Evolutionary conservation across 2,888 invertebrate genomes (phyloP).

Genomic region (Nephrotoma guestfalica): DNA sequence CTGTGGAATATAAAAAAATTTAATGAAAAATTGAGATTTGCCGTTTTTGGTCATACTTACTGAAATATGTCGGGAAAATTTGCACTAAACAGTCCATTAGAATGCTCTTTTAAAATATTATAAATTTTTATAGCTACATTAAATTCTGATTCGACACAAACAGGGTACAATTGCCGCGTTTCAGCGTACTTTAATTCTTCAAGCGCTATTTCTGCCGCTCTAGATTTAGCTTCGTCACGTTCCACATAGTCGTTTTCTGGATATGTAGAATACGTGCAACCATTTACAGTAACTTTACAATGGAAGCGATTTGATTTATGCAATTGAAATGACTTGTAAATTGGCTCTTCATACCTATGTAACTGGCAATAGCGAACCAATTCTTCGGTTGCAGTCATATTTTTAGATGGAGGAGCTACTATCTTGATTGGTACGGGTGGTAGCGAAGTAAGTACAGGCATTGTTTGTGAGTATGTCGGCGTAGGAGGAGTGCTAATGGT

Average conservation of each 20-base stretch:
- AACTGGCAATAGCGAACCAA: constrained; percentile 20
- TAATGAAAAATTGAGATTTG: neutral
- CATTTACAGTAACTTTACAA: constrained; percentile 24
- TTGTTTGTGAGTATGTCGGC: neutral
- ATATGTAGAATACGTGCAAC: constrained; percentile 23
- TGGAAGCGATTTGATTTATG: constrained; percentile 18
- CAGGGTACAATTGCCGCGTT: constrained; percentile 18
- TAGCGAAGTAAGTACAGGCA: neutral
- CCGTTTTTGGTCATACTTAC: neutral
- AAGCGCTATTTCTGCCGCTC: constrained; percentile 23
- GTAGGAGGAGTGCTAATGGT: neutral
- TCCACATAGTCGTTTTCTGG: constrained; percentile 22
- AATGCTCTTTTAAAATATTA: constrained; percentile 28
- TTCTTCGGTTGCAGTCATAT: neutral
- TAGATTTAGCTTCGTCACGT: constrained; percentile 20
- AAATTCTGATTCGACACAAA: constrained; percentile 20
- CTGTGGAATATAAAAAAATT: constrained; percentile 27
- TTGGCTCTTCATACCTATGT: constrained; percentile 17
- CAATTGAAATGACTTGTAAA: constrained; percentile 18
- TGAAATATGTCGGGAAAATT: constrained; percentile 41
- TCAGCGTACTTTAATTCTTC: constrained; percentile 20
- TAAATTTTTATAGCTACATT: constrained; percentile 24
- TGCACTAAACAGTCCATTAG: constrained; percentile 43
- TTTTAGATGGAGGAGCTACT: neutral
- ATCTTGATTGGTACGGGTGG: neutral